Base-by-base conservation (phyloP, 2,113 vertebrate genomes). In the Ptilonorhynchus violaceus region DNA sequence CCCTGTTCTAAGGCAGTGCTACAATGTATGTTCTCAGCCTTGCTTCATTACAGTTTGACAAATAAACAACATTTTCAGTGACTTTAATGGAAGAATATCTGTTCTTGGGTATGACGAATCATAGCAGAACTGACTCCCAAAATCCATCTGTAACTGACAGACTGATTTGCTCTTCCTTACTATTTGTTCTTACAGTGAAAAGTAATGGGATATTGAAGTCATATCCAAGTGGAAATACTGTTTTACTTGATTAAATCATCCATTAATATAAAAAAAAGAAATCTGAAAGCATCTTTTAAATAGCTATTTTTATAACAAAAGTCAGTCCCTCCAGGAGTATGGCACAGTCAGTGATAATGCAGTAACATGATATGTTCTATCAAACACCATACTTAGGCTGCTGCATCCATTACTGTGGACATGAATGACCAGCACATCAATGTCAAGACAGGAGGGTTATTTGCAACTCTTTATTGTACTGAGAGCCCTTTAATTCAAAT, bases 371-470 rank as follows among this genome's bases (percentile, higher is more conserved):
- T 24, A 13, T 39, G 3, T 7, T 39, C 27, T 56, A 30, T 18
- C 42, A 39, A 56, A 39, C 49, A 46, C 5, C 7, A 4, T 7
- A n/a, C 5, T 58, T 88, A 14, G 19, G 27, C 23, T 60, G 44
- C 67, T 77, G 11, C 41, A 67, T 5, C 72, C 44, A 3, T 46
- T 18, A 22, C 22, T 33, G 17, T 27, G 49, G 49, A 13, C n/a
- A 5, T 11, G 47, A 42, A 44, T 15, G 28, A 41, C 7, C 7
- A 70, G 46, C 24, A 41, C 6, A 30, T 3, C 15, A 56, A 8
- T 0, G 9, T 14, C 46, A 50, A 25, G 56, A 17, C 6, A 16
- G 4, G 2, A 13, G 0, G 2, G 10, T 37, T 56, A 35, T 18
- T 13, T 24, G 2, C 56, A 88, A 63, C 20, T 39, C 22, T 50